Conservation (phyloP, 2,888 invertebrate genomes). For the Sinhomidia bicolor region DNA sequence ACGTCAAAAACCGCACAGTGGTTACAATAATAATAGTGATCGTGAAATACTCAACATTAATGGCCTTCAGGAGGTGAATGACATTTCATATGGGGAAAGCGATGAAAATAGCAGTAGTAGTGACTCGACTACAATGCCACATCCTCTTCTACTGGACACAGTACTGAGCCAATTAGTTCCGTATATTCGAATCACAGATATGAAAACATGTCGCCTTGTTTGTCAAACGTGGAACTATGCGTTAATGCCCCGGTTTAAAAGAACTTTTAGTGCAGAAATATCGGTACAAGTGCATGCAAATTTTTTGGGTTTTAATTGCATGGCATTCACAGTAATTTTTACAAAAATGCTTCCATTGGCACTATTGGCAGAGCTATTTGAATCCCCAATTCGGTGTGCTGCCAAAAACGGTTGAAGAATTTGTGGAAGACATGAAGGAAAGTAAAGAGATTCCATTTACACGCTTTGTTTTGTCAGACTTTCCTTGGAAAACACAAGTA, state of each 20-base stretch:
- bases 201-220: conserved; percentile 44
- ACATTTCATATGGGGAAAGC: not conserved
- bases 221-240: conserved; percentile 55
- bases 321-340: not conserved
- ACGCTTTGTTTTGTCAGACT: conserved; percentile 52
- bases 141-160: conserved; percentile 49
- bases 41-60: not conserved
- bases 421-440: conserved; percentile 64
- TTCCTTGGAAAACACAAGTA: conserved; percentile 65
- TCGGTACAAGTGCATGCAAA: conserved; percentile 17
- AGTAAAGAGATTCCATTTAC: conserved; percentile 55
- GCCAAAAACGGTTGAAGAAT: conserved; percentile 55
- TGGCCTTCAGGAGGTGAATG: not conserved
- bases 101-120: not conserved
- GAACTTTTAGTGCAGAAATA: conserved; percentile 50
- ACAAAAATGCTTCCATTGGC: not conserved
- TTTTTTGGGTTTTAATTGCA: not conserved
- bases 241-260: conserved; percentile 42
- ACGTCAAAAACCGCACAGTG: not conserved
- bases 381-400: conserved; percentile 54
- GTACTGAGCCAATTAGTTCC: conserved; percentile 30
- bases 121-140: not conserved
- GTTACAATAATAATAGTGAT: not conserved
- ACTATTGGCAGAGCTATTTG: conserved; percentile 45
- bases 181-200: conserved; percentile 37